Percentiles rank a stretch among this genome's conserved stretches.
phyloP scores from a whole-genome alignment of 2,113 vertebrate species.

The Phasianus colchicus region DNA sequence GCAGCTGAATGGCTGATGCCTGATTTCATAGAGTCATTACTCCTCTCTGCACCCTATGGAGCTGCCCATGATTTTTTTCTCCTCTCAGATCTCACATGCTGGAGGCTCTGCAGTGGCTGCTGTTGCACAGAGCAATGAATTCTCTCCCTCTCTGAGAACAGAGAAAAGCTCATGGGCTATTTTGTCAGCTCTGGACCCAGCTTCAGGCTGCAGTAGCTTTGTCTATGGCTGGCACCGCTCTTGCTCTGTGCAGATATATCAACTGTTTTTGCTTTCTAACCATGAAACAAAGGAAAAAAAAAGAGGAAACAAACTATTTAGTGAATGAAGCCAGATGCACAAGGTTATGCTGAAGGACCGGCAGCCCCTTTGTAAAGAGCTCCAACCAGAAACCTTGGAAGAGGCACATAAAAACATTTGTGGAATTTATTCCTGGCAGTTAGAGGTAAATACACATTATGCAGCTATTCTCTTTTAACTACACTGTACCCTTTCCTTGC shows the following conservation, averaged over 20 bases:
- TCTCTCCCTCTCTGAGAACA: background rate
- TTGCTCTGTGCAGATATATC: background rate
- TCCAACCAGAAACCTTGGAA: constrained; percentile 12
- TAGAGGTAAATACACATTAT: constrained; percentile 10
- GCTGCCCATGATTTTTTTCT: background rate
- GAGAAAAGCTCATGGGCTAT: background rate
- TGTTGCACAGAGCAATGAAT: background rate
- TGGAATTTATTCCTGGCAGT: constrained; percentile 54
- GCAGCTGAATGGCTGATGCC: background rate
- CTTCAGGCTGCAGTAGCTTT: background rate
- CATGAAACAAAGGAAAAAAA: background rate
- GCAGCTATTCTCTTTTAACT: constrained; percentile 21
- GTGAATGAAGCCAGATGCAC: constrained; percentile 1
- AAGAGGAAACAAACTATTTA: background rate
- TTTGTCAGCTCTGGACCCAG: background rate
- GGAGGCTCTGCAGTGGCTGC: background rate
- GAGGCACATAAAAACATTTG: background rate
- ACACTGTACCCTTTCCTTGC: background rate
- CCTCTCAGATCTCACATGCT: background rate
- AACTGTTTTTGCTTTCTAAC: constrained; percentile 16
- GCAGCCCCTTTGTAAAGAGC: background rate
- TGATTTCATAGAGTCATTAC: background rate
- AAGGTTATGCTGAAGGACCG: background rate
- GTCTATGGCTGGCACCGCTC: background rate
- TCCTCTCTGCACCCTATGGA: background rate